A percentile compares a stretch with the other conserved stretches of the same genome.
Evolutionary conservation across 2,113 vertebrate genomes (phyloP).

Genomic region (Apus apus): DNA sequence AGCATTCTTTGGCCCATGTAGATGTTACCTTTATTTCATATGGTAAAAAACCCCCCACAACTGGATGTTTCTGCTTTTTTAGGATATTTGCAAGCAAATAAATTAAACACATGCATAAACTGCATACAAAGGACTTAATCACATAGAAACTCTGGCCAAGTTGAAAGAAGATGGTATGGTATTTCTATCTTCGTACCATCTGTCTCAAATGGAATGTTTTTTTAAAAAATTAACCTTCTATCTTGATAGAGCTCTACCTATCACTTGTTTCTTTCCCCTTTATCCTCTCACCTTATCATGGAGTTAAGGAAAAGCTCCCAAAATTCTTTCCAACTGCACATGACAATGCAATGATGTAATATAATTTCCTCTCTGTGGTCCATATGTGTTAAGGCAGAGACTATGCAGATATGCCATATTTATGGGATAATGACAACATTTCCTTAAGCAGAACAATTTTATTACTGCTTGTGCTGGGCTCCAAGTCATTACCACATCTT

Average conservation of each 20-base stretch:
- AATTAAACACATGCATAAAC: background rate
- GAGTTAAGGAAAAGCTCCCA: background rate
- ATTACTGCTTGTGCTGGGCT: background rate
- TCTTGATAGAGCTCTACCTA: background rate
- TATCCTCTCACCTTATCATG: background rate
- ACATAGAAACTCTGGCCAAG: background rate
- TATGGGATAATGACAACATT: conserved; percentile 40
- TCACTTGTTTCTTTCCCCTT: background rate
- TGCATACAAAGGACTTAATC: fast-evolving
- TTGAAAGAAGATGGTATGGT: background rate
- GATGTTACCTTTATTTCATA: background rate
- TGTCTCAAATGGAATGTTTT: background rate
- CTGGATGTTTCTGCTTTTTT: background rate
- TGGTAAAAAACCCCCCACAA: background rate
- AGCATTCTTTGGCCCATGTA: background rate
- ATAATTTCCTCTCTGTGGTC: background rate
- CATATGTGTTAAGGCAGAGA: conserved; percentile 21
- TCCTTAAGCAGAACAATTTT: background rate
- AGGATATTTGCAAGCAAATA: background rate
- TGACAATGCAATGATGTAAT: conserved; percentile 17
- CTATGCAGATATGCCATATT: conserved; percentile 9
- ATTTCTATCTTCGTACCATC: background rate
- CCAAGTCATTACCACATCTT: background rate
- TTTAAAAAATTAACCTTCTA: background rate
- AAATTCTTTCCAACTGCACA: conserved; percentile 10